Evolutionary conservation across 2,888 invertebrate genomes (phyloP).

Genomic region (Cephonodes hylas): DNA sequence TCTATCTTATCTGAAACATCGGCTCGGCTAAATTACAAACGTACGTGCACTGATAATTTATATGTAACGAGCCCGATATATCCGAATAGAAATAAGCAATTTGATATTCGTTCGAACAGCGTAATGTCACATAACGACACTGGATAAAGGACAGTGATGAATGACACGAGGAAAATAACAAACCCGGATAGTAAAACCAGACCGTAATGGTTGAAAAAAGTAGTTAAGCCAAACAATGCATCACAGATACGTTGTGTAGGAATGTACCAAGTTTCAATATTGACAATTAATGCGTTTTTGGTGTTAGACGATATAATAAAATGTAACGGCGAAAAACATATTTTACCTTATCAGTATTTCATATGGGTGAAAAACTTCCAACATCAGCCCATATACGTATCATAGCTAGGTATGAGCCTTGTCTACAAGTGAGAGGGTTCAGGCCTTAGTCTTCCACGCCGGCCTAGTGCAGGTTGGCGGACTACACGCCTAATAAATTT

Average conservation of each 20-base stretch:
- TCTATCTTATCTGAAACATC: constrained; percentile 8
- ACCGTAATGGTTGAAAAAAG: constrained; percentile 16
- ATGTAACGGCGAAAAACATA: no score
- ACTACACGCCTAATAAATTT: no score
- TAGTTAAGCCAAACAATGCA: constrained; percentile 17
- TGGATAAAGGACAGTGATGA: constrained; percentile 18
- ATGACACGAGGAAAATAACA: constrained; percentile 18
- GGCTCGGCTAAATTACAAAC: constrained; percentile 1
- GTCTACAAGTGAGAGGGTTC: no score
- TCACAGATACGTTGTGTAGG: constrained; percentile 10
- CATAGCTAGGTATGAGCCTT: no score
- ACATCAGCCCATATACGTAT: no score
- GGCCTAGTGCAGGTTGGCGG: no score
- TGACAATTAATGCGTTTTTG: not conserved
- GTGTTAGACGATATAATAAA: no score
- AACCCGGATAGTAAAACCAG: constrained; percentile 17
- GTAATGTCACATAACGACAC: constrained; percentile 16
- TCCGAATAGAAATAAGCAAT: constrained; percentile 9
- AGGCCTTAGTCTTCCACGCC: no score
- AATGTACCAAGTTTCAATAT: constrained; percentile 5
- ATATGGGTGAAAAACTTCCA: no score
- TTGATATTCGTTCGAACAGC: constrained; percentile 14
- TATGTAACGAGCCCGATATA: not conserved
- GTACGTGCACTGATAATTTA: constrained; percentile 1
- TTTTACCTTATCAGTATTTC: no score